These are phyloP conservation scores for Zaprionus lachaisei DNA, from an alignment of 1,140 invertebrate genomes.

Conservation along the genomic window DNA sequence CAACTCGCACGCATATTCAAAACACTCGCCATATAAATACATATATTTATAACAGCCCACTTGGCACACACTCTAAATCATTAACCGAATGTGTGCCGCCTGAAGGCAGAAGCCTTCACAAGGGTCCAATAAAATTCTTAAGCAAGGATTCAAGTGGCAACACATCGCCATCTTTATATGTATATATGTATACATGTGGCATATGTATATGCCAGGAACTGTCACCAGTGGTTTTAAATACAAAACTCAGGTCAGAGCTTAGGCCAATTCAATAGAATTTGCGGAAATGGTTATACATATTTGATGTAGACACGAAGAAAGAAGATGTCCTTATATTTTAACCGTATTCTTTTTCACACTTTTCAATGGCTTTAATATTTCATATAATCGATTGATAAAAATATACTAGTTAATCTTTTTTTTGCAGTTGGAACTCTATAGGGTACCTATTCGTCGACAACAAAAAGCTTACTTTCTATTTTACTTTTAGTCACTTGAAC, in stretches of 20 bases:
- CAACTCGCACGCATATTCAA: slow-evolving; percentile 45
- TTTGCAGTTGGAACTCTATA: not conserved
- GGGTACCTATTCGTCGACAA: not conserved
- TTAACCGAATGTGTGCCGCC: slow-evolving; percentile 63
- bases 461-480: not conserved
- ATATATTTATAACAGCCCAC: slow-evolving; percentile 79
- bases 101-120: slow-evolving; percentile 41
- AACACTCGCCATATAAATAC: slow-evolving; percentile 38
- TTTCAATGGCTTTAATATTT: not conserved
- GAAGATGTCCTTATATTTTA: too few relatives aligned
- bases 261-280: not conserved
- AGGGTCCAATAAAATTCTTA: slow-evolving; percentile 70
- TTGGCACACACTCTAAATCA: slow-evolving; percentile 77
- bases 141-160: slow-evolving; percentile 32
- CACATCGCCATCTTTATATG: slow-evolving; percentile 33
- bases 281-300: not conserved
- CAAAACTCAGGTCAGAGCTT: not conserved
- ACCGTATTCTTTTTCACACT: not conserved
- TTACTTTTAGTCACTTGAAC: slow-evolving; percentile 32
- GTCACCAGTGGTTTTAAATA: not conserved
- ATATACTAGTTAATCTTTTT: too few relatives aligned
- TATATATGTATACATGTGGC: too few relatives aligned
- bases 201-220: not conserved
- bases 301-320: not conserved
- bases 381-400: not conserved